These are phyloP conservation scores for Aporrectodea caliginosa DNA, from an alignment of 1,140 invertebrate genomes.

Conservation along the genomic window DNA sequence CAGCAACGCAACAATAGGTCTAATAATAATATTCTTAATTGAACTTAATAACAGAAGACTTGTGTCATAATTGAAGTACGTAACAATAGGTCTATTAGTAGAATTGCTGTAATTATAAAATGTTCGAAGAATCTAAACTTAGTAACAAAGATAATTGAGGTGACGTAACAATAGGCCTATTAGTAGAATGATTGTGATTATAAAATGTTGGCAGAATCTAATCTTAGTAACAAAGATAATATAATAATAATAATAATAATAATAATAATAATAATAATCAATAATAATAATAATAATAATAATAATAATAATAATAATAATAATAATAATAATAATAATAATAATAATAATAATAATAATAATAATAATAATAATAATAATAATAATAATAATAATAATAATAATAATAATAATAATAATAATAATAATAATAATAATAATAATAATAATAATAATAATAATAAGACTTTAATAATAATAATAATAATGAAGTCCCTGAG, in stretches of 20 bases:
- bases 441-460: conserved; percentile 4
- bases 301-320: conserved; percentile 4
- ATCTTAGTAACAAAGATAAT: too few species aligned
- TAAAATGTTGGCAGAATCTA: too few species aligned
- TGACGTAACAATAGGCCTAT: too few species aligned
- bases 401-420: conserved; percentile 4
- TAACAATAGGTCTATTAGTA: too few species aligned
- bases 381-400: conserved; percentile 4
- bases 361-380: conserved; percentile 4
- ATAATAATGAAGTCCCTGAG: background rate
- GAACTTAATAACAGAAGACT: too few species aligned
- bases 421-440: conserved; percentile 4
- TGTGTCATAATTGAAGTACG: too few species aligned
- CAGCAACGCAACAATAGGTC: too few species aligned
- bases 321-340: conserved; percentile 4
- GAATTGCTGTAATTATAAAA: too few species aligned
- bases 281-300: conserved; percentile 4
- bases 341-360: conserved; percentile 4
- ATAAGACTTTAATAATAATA: background rate
- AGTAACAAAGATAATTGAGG: too few species aligned
- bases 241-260: conserved; percentile 4
- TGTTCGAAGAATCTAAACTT: too few species aligned
- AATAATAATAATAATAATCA: conserved; percentile 4
- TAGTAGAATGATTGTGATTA: too few species aligned
- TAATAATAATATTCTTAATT: too few species aligned